Conservation (phyloP, 2,888 invertebrate species). For the Lasioglossum figueresi region DNA sequence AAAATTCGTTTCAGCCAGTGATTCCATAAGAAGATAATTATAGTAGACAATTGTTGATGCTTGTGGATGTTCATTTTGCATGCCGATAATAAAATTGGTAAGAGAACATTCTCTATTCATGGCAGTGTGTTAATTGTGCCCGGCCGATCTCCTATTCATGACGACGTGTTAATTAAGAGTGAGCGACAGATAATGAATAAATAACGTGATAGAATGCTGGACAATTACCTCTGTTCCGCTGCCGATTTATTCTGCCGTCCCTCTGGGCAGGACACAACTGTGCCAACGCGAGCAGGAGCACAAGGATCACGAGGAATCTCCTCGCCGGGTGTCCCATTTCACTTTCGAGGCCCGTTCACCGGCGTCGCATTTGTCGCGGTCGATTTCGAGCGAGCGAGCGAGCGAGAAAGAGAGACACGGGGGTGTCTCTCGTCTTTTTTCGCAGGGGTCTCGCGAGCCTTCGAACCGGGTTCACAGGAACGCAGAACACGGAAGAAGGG, state of each 20-base stretch:
- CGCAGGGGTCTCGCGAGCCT: neutral
- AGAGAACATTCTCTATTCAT: neutral
- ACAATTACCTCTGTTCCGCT: constrained; percentile 71
- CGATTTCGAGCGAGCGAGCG: constrained; percentile 6
- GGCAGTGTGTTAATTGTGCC: neutral
- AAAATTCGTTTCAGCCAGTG: no score
- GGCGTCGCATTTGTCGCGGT: constrained; percentile 62
- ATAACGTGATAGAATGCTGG: constrained; percentile 14
- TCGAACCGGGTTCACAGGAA: constrained; percentile 8
- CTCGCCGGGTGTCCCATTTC: constrained; percentile 70
- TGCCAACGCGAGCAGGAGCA: constrained; percentile 66
- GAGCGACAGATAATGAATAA: neutral
- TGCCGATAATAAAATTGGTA: neutral
- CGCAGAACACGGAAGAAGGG: neutral
- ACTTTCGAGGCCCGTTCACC: constrained; percentile 55
- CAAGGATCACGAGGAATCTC: constrained; percentile 62
- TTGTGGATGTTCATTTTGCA: neutral
- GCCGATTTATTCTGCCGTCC: constrained; percentile 57
- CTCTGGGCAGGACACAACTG: constrained; percentile 62
- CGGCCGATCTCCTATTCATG: neutral
- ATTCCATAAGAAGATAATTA: neutral
- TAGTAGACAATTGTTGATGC: neutral
- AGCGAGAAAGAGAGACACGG: neutral
- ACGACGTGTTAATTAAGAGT: neutral
- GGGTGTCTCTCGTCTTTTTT: neutral